These are phyloP conservation scores for Macrosteles quadrilineatus DNA, from an alignment of 1,140 invertebrate genomes.

Conservation along the genomic window DNA sequence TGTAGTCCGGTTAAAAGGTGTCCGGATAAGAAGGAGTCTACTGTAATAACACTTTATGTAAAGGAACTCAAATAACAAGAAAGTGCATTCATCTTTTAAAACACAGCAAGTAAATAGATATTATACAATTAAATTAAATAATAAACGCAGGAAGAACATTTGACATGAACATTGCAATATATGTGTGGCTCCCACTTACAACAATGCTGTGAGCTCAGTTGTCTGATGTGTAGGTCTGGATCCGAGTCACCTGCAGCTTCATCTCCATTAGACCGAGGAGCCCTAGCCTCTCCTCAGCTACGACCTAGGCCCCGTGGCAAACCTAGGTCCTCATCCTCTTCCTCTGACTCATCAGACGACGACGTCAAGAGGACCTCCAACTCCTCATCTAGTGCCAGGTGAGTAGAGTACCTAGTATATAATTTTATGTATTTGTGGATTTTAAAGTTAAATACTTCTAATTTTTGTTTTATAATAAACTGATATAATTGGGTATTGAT, in stretches of 20 bases:
- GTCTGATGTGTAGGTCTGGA: neutral
- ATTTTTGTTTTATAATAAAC: neutral
- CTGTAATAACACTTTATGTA: no score
- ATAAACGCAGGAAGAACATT: no score
- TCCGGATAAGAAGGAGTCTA: no score
- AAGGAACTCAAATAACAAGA: no score
- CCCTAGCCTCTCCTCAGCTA: constrained; percentile 40
- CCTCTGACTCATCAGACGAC: constrained; percentile 33
- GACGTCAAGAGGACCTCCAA: constrained; percentile 4
- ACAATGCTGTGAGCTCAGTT: no score
- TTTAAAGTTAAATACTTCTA: neutral
- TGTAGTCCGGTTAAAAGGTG: no score
- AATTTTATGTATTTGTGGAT: neutral
- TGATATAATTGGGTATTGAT: neutral
- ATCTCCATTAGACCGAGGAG: constrained; percentile 40
- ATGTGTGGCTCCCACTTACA: no score
- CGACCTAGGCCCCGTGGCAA: constrained; percentile 13
- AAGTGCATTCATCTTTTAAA: no score
- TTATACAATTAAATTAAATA: no score
- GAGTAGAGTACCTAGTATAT: neutral
- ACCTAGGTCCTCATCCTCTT: constrained; percentile 1
- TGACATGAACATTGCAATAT: no score
- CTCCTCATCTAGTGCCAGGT: constrained; percentile 39
- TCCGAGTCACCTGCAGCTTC: constrained; percentile 11
- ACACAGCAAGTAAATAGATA: no score